Evolutionary conservation across 2,888 invertebrate species (phyloP).

Genomic region (Heliconius ethilla): DNA sequence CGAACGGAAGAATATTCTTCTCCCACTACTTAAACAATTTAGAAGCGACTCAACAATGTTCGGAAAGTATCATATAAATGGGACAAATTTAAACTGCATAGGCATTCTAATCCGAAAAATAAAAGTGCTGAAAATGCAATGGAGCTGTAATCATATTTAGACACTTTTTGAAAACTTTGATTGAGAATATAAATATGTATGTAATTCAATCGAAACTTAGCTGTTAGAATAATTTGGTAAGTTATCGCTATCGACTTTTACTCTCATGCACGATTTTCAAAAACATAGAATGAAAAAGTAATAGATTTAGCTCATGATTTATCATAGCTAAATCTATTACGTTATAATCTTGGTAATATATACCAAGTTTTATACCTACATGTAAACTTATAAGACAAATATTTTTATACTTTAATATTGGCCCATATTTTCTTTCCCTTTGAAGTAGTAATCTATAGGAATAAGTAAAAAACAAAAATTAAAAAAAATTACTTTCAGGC

Average conservation of each 20-base stretch:
- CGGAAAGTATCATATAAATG: neutral
- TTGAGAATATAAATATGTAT: neutral
- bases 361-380: too few relatives aligned
- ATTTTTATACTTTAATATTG: too few relatives aligned
- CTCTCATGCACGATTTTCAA: neutral
- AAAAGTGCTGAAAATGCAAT: constrained; percentile 32
- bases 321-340: too few relatives aligned
- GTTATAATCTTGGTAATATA: too few relatives aligned
- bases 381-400: too few relatives aligned
- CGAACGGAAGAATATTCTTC: constrained; percentile 10
- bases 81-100: neutral
- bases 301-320: too few relatives aligned
- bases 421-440: too few relatives aligned
- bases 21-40: neutral
- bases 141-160: constrained; percentile 11
- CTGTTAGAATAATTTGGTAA: constrained; percentile 24
- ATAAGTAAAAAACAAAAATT: too few relatives aligned
- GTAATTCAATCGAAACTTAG: constrained; percentile 19
- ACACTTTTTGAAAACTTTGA: neutral
- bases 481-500: too few relatives aligned
- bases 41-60: constrained; percentile 5
- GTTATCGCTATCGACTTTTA: constrained; percentile 4
- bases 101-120: constrained; percentile 11
- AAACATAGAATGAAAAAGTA: neutral
- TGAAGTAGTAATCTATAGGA: too few relatives aligned